Percentiles rank a stretch among this genome's conserved stretches.
Evolutionary conservation across 2,888 invertebrate species (phyloP).

Genomic region (Drepanosiphum platanoidis): DNA sequence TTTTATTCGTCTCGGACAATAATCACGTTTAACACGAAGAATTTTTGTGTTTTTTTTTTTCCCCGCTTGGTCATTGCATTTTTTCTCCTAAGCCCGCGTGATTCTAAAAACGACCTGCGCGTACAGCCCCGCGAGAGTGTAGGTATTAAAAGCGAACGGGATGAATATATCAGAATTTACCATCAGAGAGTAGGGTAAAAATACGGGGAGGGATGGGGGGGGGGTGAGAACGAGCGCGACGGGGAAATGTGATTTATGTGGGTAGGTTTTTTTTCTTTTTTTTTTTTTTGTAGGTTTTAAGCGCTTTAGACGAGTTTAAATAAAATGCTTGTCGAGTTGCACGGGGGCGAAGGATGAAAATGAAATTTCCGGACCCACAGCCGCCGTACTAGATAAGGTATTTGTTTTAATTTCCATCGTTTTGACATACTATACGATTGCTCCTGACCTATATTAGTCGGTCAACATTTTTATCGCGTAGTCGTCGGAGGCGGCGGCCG

Average conservation of each 20-base stretch:
- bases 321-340: slow-evolving; percentile 52
- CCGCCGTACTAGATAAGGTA: slow-evolving; percentile 40
- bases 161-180: slow-evolving; percentile 57
- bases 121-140: not conserved
- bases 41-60: not conserved
- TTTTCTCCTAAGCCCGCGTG: not conserved
- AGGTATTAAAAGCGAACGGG: slow-evolving; percentile 33
- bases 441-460: slow-evolving; percentile 19
- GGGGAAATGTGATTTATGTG: slow-evolving; percentile 54
- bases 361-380: slow-evolving; percentile 57
- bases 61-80: not conserved
- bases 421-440: slow-evolving; percentile 35
- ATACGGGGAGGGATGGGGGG: no score
- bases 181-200: slow-evolving; percentile 21
- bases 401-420: slow-evolving; percentile 48
- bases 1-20: not conserved
- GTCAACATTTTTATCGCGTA: slow-evolving; percentile 47
- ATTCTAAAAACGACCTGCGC: not conserved
- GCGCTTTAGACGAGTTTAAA: slow-evolving; percentile 58
- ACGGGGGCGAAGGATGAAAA: slow-evolving; percentile 38
- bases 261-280: slow-evolving; percentile 18
- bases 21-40: not conserved
- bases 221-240: not conserved
- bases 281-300: slow-evolving; percentile 49
- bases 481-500: no score